Base-by-base conservation (phyloP, 2,113 vertebrate genomes). In the Phasianus colchicus region DNA sequence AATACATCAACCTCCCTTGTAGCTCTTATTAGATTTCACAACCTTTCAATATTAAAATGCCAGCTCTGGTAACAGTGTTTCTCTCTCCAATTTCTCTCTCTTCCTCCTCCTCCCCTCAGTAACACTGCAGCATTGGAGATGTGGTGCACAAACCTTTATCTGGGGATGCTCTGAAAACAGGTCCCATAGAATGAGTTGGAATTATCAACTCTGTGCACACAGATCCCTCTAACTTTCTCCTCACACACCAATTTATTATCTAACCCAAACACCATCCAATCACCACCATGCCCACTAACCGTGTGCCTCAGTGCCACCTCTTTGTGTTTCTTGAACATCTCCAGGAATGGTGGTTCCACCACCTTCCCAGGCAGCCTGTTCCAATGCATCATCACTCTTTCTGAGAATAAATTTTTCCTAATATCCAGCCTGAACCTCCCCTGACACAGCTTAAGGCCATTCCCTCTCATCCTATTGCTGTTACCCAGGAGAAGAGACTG, bases 21-120 rank as follows among this genome's bases (percentile, higher is more conserved):
- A 97, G 96, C 95, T 96, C 96, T 98, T 98, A 98, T 98, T 98
- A 98, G 97, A 98, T 98, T 98, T 97, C 96, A 95, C 97, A 97
- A 93, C 93, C 97, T 98, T 96, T 98, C 96, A 97, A 97, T 98
- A 98, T 98, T 98, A 98, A 98, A 98, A 98, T 97, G 96, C 96
- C 96, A 96, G 95, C 92, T 93, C 52, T 2, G 4, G 93, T 97
- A 97, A 94, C 83, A 92, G 86, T 78, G 93, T 91, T 97, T 90
- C 96, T 96, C 92, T 95, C 77, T 97, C 92, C 73, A 57, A 92
- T 97, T 97, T 86, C 91, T 89, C 42, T 95, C 89, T 94, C 95
- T 94, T 73, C 11, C 34, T 15, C n/a, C 48, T 87, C 63, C 61
- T 88, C 22, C 45, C 7, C 38, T 96, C 24, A 11, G 94, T 78